Base-by-base conservation (phyloP, 2,888 invertebrate species). In the Cantharis rufa region DNA sequence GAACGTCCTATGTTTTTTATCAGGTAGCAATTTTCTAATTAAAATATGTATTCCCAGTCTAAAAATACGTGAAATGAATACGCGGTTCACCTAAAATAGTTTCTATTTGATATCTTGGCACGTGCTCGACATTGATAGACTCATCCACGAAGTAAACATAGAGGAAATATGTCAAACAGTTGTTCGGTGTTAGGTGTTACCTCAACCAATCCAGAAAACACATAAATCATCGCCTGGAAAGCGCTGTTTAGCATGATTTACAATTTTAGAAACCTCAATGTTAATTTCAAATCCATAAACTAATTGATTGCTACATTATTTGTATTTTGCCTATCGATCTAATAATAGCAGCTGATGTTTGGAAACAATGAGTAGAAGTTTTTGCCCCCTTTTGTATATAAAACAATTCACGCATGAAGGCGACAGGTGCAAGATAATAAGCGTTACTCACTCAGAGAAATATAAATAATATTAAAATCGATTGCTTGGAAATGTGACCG, bases 41-140 rank as follows among this genome's bases (percentile, higher is more conserved):
- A 48, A 48, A n/a, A n/a, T 48, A 4, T 2, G n/a, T 2, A 48
- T 48, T 48, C n/a, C n/a, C 13, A n/a, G 48, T 48, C 18, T 66
- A 66, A 15, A 66, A 66, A 66, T 66, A 66, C 18, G 21, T 66
- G 64, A 21, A 66, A 66, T 66, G 64, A 66, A 18, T 48, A 62
- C 18, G 48, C 2, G 13, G 64, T 18, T 10, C 48, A 63, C 66
- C 18, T 48, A 72, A 66, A 72, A 72, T 72, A 72, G 72, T 72
- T 66, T 24, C 32, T 72, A 64, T 72, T 72, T 72, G 63, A 72
- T 66, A 72, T 28, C 16, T 21, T 64, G 32, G n/a, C 72, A 72
- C 27, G 72, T 66, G 72, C 18, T 16, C 15, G 71, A 70, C 18
- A 61, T 70, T 70, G 71, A 71, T 61, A 11, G 16, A 27, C 28